Percentiles rank a stretch among this genome's conserved stretches.
These are phyloP conservation scores for Gallirallus australis DNA, from an alignment of 2,797 vertebrate genomes.

Conservation along the genomic window DNA sequence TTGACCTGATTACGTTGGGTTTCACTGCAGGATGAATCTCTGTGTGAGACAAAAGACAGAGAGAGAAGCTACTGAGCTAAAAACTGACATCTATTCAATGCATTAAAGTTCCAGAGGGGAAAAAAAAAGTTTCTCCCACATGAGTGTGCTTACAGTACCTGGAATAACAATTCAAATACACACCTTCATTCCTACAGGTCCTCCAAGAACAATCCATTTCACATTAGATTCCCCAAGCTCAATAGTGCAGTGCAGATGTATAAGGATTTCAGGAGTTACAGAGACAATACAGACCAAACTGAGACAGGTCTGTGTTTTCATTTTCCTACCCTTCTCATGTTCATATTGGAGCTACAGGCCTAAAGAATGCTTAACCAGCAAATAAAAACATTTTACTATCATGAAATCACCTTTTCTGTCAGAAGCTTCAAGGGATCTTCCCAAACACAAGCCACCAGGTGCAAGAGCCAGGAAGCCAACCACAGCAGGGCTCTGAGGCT, in stretches of 20 bases:
- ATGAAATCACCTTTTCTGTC: not conserved
- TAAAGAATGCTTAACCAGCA: not conserved
- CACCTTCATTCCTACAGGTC: constrained; percentile 3
- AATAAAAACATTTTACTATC: not conserved
- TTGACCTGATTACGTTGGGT: constrained; percentile 88
- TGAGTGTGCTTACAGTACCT: not conserved
- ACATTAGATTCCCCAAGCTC: not conserved
- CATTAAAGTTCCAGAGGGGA: constrained; percentile 33
- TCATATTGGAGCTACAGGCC: not conserved
- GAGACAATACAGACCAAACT: not conserved
- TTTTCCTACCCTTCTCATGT: not conserved
- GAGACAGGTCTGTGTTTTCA: not conserved
- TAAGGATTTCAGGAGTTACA: not conserved
- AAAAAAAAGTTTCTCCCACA: not conserved
- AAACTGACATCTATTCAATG: not conserved
- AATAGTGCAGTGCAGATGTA: not conserved
- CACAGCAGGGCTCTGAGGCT: not conserved
- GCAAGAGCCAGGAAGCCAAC: not conserved
- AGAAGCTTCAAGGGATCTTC: not conserved
- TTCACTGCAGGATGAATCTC: constrained; percentile 92
- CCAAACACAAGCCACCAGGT: not conserved
- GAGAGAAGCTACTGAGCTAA: not conserved
- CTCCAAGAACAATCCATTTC: not conserved
- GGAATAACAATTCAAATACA: constrained; percentile 16
- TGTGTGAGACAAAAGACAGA: constrained; percentile 61